Evolutionary conservation across 2,113 vertebrate species (phyloP).

Genomic region (Aviceda subcristata): DNA sequence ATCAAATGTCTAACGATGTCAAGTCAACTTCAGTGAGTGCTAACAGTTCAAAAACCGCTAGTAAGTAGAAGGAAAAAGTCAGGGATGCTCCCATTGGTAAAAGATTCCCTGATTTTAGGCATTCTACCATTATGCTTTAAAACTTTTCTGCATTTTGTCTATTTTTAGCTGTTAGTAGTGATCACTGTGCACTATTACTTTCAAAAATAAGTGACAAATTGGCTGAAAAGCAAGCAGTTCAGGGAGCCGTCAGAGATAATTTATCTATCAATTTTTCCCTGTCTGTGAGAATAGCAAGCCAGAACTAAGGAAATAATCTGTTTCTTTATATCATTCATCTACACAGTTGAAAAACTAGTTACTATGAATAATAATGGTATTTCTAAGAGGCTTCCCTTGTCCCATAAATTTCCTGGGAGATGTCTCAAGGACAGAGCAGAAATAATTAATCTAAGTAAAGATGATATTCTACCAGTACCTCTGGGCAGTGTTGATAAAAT

Average conservation of each 20-base stretch:
- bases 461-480: neutral
- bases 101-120: neutral
- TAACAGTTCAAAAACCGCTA: neutral
- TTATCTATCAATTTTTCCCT: neutral
- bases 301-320: neutral
- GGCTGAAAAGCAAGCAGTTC: neutral
- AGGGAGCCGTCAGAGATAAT: neutral
- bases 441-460: neutral
- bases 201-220: neutral
- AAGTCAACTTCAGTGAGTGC: neutral
- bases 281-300: neutral
- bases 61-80: neutral
- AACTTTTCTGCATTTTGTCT: neutral
- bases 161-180: neutral
- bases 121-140: neutral
- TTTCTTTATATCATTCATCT: neutral
- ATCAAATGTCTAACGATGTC: neutral
- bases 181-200: neutral
- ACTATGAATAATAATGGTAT: neutral
- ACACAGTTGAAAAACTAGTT: neutral
- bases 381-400: neutral
- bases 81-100: neutral
- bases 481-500: neutral
- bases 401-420: neutral
- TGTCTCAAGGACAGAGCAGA: neutral